Conservation (phyloP, 2,113 vertebrate species). For the Prinia subflava region DNA sequence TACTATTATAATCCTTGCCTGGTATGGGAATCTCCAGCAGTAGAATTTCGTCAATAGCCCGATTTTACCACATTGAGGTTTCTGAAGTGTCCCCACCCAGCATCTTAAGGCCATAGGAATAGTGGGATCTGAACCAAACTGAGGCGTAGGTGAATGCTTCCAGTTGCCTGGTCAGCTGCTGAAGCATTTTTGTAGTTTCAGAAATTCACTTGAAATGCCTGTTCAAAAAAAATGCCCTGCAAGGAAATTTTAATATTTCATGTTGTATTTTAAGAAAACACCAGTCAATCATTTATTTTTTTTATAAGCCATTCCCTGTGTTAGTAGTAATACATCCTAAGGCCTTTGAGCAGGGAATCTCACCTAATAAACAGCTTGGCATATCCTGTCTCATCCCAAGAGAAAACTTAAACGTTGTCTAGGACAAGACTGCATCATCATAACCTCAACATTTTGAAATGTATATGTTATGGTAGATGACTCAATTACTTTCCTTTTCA, state of each 20-base stretch:
- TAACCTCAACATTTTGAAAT: background rate
- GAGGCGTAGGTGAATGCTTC: background rate
- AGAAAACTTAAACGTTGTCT: background rate
- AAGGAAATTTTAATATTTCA: slow-evolving; percentile 10
- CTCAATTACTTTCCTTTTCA: background rate
- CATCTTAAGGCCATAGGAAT: background rate
- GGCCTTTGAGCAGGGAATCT: background rate
- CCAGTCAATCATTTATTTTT: background rate
- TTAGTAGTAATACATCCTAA: background rate
- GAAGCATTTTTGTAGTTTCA: background rate
- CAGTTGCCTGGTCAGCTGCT: background rate
- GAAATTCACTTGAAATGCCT: background rate
- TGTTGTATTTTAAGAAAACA: background rate
- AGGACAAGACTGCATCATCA: background rate
- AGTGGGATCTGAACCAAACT: background rate
- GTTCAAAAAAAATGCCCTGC: background rate
- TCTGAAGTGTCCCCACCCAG: background rate
- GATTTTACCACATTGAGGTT: background rate
- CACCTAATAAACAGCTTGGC: background rate
- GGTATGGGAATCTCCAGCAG: background rate
- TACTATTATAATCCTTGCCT: background rate
- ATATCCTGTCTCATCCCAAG: background rate
- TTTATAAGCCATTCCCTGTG: background rate
- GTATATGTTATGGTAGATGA: background rate
- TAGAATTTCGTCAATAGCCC: background rate